Conservation (phyloP, 2,888 invertebrate genomes). For the Apoda limacodes region DNA sequence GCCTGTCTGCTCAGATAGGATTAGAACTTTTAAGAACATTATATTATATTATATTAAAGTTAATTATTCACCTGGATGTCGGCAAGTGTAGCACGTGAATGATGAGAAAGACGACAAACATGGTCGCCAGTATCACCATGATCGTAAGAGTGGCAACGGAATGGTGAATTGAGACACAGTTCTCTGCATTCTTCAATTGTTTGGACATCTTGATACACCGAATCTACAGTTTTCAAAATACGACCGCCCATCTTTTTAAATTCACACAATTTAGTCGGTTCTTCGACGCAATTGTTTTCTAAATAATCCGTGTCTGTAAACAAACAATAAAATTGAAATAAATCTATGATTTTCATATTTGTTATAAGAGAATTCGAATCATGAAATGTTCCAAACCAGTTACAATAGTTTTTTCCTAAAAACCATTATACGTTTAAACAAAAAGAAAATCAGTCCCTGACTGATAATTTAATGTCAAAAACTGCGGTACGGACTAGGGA, state of each 20-base stretch:
- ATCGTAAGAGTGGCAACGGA: slow-evolving; percentile 93
- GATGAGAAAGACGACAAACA: slow-evolving; percentile 93
- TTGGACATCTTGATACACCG: slow-evolving; percentile 90
- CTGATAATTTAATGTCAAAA: too few species aligned
- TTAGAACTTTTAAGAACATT: too few species aligned
- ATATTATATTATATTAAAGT: background rate
- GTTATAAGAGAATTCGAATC: too few species aligned
- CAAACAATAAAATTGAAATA: too few species aligned
- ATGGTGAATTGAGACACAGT: slow-evolving; percentile 88
- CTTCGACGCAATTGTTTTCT: slow-evolving; percentile 94
- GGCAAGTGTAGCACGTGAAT: slow-evolving; percentile 87
- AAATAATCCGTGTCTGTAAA: slow-evolving; percentile 79
- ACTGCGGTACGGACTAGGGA: too few species aligned
- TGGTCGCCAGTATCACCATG: slow-evolving; percentile 94
- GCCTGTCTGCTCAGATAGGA: too few species aligned
- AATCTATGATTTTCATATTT: too few species aligned
- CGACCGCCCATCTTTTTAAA: slow-evolving; percentile 90
- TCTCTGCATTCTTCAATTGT: slow-evolving; percentile 90
- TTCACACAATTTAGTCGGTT: slow-evolving; percentile 94
- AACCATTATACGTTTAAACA: too few species aligned
- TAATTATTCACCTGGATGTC: slow-evolving; percentile 78
- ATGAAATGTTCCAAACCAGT: too few species aligned
- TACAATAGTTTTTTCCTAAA: too few species aligned
- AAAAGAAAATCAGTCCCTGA: too few species aligned
- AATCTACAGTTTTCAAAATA: slow-evolving; percentile 93